Evolutionary conservation across 2,797 vertebrate species (phyloP).

Genomic region (Spatula clypeata): DNA sequence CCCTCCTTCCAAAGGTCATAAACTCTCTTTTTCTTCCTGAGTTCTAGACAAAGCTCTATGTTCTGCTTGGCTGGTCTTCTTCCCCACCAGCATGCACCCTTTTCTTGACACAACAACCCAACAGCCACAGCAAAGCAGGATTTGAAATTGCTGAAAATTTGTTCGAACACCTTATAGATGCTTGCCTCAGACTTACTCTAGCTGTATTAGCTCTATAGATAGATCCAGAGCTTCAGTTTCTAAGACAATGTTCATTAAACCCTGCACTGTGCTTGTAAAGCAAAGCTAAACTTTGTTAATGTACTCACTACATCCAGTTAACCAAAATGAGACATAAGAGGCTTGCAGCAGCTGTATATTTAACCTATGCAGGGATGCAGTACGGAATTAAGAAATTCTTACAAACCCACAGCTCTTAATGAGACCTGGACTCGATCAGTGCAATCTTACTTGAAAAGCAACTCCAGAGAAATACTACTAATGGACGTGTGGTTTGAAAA

Average conservation of each 20-base stretch:
- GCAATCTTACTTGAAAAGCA: conserved; percentile 23
- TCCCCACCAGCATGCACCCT: background rate
- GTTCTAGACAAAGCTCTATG: too few species aligned
- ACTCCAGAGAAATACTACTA: background rate
- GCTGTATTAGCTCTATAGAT: background rate
- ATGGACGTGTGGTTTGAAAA: conserved; percentile 13
- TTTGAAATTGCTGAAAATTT: background rate
- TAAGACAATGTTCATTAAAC: background rate
- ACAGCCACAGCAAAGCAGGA: background rate
- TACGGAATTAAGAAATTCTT: conserved; percentile 40
- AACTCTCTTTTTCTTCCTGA: too few species aligned
- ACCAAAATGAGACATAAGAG: background rate
- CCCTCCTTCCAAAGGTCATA: too few species aligned
- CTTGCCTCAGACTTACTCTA: background rate
- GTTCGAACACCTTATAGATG: background rate
- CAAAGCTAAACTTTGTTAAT: background rate
- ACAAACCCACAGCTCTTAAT: conserved; percentile 23
- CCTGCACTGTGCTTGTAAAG: background rate
- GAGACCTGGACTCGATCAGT: conserved; percentile 30
- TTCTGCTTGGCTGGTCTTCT: too few species aligned
- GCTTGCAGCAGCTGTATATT: background rate
- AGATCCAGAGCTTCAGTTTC: background rate
- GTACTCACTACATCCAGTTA: background rate
- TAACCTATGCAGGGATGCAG: background rate
- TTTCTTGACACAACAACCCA: background rate